Evolutionary conservation across 37 sponge, comb jelly and placozoan species (phyloP).

Genomic region (Aplysina aerophoba): DNA sequence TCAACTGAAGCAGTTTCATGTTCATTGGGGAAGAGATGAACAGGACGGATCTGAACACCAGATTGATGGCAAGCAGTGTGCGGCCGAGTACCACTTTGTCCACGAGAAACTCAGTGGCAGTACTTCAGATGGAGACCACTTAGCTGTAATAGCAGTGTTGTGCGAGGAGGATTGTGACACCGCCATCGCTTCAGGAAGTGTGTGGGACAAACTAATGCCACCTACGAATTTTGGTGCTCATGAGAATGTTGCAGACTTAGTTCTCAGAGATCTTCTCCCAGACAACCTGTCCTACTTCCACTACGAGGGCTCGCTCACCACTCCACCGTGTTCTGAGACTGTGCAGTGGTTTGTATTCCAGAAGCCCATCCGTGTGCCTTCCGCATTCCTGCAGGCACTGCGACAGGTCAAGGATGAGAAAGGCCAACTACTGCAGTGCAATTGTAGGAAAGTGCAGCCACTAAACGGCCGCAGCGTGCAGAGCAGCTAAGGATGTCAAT

Average conservation of each 20-base stretch:
- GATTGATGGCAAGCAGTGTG: slow-evolving; percentile 18
- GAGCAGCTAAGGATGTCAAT: background rate
- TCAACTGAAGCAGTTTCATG: slow-evolving; percentile 53
- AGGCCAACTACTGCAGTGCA: background rate
- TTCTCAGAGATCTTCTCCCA: slow-evolving; percentile 44
- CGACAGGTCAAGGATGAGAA: background rate
- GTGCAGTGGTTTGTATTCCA: slow-evolving; percentile 76
- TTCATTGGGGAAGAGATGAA: slow-evolving; percentile 58
- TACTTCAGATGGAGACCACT: background rate
- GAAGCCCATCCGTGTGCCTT: slow-evolving; percentile 40
- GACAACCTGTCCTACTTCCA: slow-evolving; percentile 39
- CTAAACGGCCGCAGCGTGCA: slow-evolving; percentile 15
- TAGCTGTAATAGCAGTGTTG: slow-evolving; percentile 48
- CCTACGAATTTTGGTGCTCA: background rate
- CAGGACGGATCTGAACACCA: slow-evolving; percentile 58
- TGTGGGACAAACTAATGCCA: slow-evolving; percentile 24
- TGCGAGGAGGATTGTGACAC: background rate
- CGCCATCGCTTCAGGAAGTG: background rate
- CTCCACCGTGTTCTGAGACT: slow-evolving; percentile 53
- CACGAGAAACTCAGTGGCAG: background rate
- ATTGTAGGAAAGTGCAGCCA: slow-evolving; percentile 26
- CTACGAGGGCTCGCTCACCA: slow-evolving; percentile 72
- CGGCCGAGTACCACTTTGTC: slow-evolving; percentile 60
- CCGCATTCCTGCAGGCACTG: slow-evolving; percentile 13
- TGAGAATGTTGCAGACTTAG: background rate